Evolutionary conservation across 2,113 vertebrate genomes (phyloP).

Genomic region (Melospiza melodia): DNA sequence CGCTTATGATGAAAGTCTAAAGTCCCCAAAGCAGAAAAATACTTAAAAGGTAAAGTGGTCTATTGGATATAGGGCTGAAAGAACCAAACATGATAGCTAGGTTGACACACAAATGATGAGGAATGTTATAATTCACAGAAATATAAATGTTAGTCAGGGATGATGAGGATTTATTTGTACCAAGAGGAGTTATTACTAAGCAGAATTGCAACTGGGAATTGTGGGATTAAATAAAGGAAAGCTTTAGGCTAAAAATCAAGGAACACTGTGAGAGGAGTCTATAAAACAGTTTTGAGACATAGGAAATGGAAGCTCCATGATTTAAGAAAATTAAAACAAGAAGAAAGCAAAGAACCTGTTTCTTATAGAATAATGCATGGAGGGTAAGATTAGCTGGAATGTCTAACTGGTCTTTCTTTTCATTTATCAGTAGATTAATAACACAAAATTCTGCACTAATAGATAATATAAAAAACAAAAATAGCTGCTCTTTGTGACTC

Average conservation of each 20-base stretch:
- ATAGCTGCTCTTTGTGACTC: not conserved
- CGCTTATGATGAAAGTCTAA: slow-evolving; percentile 11
- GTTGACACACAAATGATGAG: slow-evolving; percentile 43
- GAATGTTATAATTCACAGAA: slow-evolving; percentile 50
- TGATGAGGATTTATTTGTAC: slow-evolving; percentile 56
- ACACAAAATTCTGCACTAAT: not conserved
- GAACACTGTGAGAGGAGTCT: not conserved
- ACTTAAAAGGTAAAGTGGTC: slow-evolving; percentile 28
- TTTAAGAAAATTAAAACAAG: not conserved
- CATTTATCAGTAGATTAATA: not conserved
- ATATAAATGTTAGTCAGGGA: slow-evolving; percentile 46
- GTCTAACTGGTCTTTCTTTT: not conserved
- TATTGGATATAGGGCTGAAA: not conserved
- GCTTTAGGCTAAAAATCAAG: slow-evolving; percentile 46
- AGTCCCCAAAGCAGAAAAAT: not conserved
- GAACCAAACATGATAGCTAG: not conserved
- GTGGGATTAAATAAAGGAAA: slow-evolving; percentile 42
- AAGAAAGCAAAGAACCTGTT: not conserved
- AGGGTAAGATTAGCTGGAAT: not conserved
- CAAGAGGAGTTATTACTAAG: slow-evolving; percentile 30
- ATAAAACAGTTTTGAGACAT: not conserved
- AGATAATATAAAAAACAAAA: not conserved
- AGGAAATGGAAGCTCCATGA: not conserved
- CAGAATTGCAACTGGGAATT: slow-evolving; percentile 22
- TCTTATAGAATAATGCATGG: not conserved